Evolutionary conservation across 2,797 vertebrate species (phyloP).

Genomic region (Carapus acus): DNA sequence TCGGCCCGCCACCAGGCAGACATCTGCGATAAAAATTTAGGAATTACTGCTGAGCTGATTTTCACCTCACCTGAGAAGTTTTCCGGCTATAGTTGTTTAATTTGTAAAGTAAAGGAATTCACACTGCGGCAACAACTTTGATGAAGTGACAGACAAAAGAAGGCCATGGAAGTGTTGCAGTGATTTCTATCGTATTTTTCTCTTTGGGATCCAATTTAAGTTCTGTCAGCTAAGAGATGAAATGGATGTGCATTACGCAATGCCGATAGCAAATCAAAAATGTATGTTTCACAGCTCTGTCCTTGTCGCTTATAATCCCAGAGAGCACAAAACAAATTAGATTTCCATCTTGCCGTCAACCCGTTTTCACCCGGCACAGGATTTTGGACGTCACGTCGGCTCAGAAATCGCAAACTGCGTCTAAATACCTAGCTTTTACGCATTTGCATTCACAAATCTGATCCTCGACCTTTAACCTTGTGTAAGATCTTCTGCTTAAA

Average conservation of each 20-base stretch:
- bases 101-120: slow-evolving; percentile 31
- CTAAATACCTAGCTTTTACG: slow-evolving; percentile 8
- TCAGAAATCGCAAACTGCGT: slow-evolving; percentile 27
- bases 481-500: not conserved
- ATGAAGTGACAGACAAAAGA: slow-evolving; percentile 29
- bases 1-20: slow-evolving; percentile 22
- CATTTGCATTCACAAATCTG: not conserved
- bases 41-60: slow-evolving; percentile 26
- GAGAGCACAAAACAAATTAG: slow-evolving; percentile 48
- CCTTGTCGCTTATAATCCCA: slow-evolving; percentile 39
- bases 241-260: slow-evolving; percentile 59
- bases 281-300: slow-evolving; percentile 27
- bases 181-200: slow-evolving; percentile 49
- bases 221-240: slow-evolving; percentile 64
- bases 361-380: slow-evolving; percentile 21
- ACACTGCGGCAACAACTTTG: slow-evolving; percentile 43
- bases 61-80: slow-evolving; percentile 31
- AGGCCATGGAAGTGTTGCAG: slow-evolving; percentile 47
- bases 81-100: slow-evolving; percentile 21
- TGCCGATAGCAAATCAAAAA: slow-evolving; percentile 62
- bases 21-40: slow-evolving; percentile 30
- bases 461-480: too few species aligned
- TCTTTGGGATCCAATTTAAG: slow-evolving; percentile 64
- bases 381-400: slow-evolving; percentile 25
- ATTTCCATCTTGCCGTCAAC: slow-evolving; percentile 24